Base-by-base conservation (phyloP, 2,797 vertebrate genomes). In the Nasua narica region DNA sequence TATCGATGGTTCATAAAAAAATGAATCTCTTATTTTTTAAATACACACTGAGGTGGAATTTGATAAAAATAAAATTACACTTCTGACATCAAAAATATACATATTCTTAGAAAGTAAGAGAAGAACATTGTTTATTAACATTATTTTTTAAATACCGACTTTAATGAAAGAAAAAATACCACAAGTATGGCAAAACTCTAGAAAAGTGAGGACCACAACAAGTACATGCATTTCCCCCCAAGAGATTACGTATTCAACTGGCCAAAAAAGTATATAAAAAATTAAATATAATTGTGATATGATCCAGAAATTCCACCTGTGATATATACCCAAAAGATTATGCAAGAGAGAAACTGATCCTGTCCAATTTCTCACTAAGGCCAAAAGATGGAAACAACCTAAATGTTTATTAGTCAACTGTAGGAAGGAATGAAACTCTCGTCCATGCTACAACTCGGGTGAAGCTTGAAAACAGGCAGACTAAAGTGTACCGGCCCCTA, bases 81-180 rank as follows among this genome's bases (percentile, higher is more conserved):
- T 58, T 23, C 11, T 78, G 8, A 54, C 40, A 85, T 9, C 32
- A 52, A 86, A 86, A 91, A 54, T 83, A 50, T 56, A 46, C 65
- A 37, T 56, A 54, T 35, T n/a, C 27, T 5, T 43, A 65, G n/a
- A 50, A 72, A 60, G 35, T 48, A 25, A 76, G 35, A 37, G 48
- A 32, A 60, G 35, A 81, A 70, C 32, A 69, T 25, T 25, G 7
- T 27, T 87, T 46, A 48, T 37, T 67, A 46, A 67, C 35, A 58
- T 78, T 77, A 35, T 92, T 67, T 69, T 62, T 77, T 77, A 77
- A 91, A 58, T 46, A 40, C 21, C 21, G 13, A 56, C 37, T 62
- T 82, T 46, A 43, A 82, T 18, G 15, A 40, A 81, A 81, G 37
- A 56, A 82, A 83, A 60, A 25, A 58, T 48, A 48, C 35, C 62